phyloP scores from a whole-genome alignment of 1,140 invertebrate species.

The Agraylea sexmaculata region DNA sequence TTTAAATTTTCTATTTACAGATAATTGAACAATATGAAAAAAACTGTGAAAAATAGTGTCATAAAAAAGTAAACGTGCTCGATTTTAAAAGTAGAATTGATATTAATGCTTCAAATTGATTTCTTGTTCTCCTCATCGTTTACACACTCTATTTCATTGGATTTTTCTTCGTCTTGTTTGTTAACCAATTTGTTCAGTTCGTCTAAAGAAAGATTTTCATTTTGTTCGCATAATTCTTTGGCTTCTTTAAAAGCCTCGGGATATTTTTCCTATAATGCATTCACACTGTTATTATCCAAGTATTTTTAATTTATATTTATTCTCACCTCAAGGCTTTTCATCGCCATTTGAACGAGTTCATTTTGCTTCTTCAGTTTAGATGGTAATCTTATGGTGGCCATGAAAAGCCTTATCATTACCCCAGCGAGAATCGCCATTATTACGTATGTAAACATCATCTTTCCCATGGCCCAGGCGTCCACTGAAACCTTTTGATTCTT shows the following conservation, averaged over 20 bases:
- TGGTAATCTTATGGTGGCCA: conserved; percentile 36
- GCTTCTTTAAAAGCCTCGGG: conserved; percentile 15
- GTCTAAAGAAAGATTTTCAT: no score
- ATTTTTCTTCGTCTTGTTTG: no score
- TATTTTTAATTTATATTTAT: neutral
- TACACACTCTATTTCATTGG: no score
- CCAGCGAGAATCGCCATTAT: conserved; percentile 33
- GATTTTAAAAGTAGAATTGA: no score
- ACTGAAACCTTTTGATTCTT: conserved; percentile 38
- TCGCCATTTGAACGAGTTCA: conserved; percentile 22
- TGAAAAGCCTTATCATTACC: conserved; percentile 37
- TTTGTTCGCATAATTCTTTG: conserved; percentile 1
- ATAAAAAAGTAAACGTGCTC: no score
- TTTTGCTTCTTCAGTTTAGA: conserved; percentile 29
- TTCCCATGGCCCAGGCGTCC: conserved; percentile 38
- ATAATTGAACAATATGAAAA: no score
- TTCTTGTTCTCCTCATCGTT: no score
- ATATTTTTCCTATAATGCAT: conserved; percentile 13
- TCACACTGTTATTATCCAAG: neutral
- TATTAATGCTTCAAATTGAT: no score
- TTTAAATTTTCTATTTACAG: no score
- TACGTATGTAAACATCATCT: conserved; percentile 34
- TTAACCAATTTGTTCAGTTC: no score
- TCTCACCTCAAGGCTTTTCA: conserved; percentile 15
- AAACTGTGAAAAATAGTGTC: no score